Percentiles rank a stretch among this genome's conserved stretches.
These are phyloP conservation scores for Eremophila alpestris DNA, from an alignment of 2,797 vertebrate species.

Conservation along the genomic window DNA sequence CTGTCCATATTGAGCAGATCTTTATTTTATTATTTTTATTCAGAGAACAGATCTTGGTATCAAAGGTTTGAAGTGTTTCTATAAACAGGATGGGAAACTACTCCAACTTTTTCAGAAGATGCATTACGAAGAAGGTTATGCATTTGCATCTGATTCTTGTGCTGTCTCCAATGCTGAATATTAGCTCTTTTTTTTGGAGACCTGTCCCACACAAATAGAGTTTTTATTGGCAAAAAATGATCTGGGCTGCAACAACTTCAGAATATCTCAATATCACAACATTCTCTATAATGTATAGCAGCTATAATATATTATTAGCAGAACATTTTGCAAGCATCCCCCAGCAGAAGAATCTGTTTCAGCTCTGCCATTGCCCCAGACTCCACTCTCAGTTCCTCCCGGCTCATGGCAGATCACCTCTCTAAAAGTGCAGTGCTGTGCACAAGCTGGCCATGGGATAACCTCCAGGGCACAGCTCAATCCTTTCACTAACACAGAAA, in stretches of 20 bases:
- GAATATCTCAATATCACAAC: not conserved
- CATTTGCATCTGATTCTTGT: not conserved
- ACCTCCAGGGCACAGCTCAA: not conserved
- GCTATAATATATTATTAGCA: not conserved
- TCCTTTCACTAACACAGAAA: not conserved
- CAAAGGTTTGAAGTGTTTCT: not conserved
- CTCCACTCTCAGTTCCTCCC: not conserved
- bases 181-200: not conserved
- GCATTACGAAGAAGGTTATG: not conserved
- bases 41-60: not conserved
- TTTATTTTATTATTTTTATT: not conserved
- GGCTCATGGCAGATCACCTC: fast-evolving
- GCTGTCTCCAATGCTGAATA: not conserved
- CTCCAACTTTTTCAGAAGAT: not conserved
- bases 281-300: not conserved
- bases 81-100: not conserved
- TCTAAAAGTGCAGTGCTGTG: not conserved
- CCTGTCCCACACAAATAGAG: not conserved
- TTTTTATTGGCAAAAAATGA: not conserved
- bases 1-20: not conserved
- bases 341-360: not conserved
- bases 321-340: not conserved
- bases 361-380: not conserved
- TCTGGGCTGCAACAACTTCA: not conserved
- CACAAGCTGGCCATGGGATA: fast-evolving